These are phyloP conservation scores for Antheraea pernyi DNA, from an alignment of 1,140 invertebrate genomes.

Conservation along the genomic window DNA sequence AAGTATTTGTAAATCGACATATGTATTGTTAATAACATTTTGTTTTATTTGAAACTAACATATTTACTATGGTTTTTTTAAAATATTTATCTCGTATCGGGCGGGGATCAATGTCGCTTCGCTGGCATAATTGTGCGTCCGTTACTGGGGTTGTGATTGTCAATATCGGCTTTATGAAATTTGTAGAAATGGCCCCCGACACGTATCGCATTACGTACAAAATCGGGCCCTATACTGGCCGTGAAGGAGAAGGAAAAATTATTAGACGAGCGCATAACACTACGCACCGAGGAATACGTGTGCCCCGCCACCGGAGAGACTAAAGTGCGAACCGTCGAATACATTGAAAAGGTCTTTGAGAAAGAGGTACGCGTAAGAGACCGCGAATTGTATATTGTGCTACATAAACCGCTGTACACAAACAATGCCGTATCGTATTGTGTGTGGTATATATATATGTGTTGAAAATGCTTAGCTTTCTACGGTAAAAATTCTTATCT, in stretches of 20 bases:
- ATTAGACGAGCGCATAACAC: slow-evolving; percentile 91
- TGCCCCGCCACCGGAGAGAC: slow-evolving; percentile 91
- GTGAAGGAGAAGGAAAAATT: slow-evolving; percentile 93
- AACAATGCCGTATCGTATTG: slow-evolving; percentile 58
- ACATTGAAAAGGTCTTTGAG: slow-evolving; percentile 96
- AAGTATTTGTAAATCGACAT: background rate
- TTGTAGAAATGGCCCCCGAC: slow-evolving; percentile 82
- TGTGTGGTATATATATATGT: slow-evolving; percentile 66
- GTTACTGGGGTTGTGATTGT: slow-evolving; percentile 62
- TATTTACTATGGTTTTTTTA: background rate
- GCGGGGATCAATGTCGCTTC: slow-evolving; percentile 53
- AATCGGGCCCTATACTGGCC: slow-evolving; percentile 88
- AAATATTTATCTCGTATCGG: slow-evolving; percentile 19
- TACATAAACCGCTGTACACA: slow-evolving; percentile 63
- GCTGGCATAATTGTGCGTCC: slow-evolving; percentile 46
- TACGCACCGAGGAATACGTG: slow-evolving; percentile 92
- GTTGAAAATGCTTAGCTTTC: slow-evolving; percentile 69
- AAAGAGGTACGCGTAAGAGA: slow-evolving; percentile 89
- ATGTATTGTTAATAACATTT: too few relatives aligned
- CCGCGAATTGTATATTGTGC: slow-evolving; percentile 62
- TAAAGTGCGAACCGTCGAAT: slow-evolving; percentile 93
- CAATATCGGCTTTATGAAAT: slow-evolving; percentile 71
- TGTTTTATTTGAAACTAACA: slow-evolving; percentile 20
- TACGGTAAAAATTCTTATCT: slow-evolving; percentile 46
- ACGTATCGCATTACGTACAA: slow-evolving; percentile 90